Conservation (phyloP, 1,140 invertebrate genomes). For the Pissodes strobi region DNA sequence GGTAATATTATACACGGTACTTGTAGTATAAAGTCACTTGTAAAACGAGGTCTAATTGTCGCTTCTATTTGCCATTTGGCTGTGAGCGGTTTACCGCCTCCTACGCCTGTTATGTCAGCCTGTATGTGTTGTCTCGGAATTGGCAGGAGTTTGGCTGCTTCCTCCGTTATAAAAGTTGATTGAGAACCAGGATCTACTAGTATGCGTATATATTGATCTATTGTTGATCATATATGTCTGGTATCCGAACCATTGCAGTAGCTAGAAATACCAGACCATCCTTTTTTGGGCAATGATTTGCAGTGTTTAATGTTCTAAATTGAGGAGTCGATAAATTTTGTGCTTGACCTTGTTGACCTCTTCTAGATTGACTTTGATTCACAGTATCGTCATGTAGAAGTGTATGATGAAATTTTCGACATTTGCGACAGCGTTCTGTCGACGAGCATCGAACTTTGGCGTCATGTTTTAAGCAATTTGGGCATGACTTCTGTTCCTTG, state of each 20-base stretch:
- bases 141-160: neutral
- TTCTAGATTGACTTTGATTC: neutral
- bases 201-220: neutral
- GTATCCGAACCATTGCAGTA: neutral
- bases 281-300: neutral
- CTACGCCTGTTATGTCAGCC: neutral
- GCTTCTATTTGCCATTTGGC: neutral
- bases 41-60: neutral
- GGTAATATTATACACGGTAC: neutral
- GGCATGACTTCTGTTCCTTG: neutral
- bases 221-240: neutral
- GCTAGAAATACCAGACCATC: neutral
- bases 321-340: neutral
- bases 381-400: neutral
- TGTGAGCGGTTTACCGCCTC: neutral
- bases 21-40: neutral
- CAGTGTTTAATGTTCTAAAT: neutral
- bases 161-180: neutral
- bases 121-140: neutral
- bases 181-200: constrained; percentile 6
- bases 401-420: neutral
- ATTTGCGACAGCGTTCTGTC: neutral
- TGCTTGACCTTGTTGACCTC: neutral
- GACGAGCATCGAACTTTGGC: neutral
- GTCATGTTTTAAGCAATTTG: neutral